Evolutionary conservation across 2,888 invertebrate species (phyloP).

Genomic region (Mesoligia furuncula): DNA sequence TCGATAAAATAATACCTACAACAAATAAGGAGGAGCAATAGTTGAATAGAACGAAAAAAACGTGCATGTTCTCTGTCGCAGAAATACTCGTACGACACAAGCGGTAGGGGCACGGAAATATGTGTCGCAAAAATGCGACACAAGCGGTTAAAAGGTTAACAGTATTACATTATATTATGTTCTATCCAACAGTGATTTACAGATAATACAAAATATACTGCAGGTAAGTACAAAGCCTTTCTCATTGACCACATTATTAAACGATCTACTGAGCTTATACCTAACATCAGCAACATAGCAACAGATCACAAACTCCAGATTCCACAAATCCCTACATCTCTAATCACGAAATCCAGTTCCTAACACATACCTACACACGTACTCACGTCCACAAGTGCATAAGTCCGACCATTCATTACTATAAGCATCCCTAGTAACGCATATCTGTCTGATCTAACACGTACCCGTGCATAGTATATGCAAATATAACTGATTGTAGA

Average conservation of each 20-base stretch:
- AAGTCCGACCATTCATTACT: constrained; percentile 55
- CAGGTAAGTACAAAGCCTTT: background rate
- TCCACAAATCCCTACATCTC: constrained; percentile 48
- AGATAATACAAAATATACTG: too few species aligned
- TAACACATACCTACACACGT: background rate
- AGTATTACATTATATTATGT: too few species aligned
- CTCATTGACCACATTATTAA: background rate
- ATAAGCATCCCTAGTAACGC: constrained; percentile 57
- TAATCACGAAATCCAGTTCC: constrained; percentile 36
- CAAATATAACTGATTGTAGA: constrained; percentile 71
- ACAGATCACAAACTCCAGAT: constrained; percentile 39
- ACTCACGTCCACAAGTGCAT: constrained; percentile 4
- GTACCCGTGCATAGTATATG: constrained; percentile 74
- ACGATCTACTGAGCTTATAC: background rate
- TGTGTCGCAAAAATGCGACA: too few species aligned
- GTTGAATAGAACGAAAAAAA: too few species aligned
- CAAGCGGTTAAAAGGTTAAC: too few species aligned
- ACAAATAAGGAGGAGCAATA: too few species aligned
- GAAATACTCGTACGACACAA: too few species aligned
- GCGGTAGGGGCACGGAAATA: too few species aligned
- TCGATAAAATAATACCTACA: too few species aligned
- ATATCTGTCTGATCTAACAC: constrained; percentile 65
- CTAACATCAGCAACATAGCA: background rate
- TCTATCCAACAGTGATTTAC: background rate
- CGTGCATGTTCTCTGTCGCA: too few species aligned